These are phyloP conservation scores for Neoaliturus tenellus DNA, from an alignment of 2,888 invertebrate genomes.

Conservation along the genomic window DNA sequence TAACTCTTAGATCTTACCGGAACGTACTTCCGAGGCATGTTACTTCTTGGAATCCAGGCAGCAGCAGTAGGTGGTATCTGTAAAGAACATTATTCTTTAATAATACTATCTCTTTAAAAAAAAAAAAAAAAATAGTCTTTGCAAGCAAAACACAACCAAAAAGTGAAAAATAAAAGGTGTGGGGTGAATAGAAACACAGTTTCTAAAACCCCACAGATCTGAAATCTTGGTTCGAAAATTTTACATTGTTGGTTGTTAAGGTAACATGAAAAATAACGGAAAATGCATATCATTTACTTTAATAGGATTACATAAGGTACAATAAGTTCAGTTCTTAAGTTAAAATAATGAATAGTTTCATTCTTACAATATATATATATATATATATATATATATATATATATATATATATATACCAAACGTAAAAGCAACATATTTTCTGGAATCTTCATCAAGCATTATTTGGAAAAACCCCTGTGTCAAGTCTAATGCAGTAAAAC, in stretches of 20 bases:
- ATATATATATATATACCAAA: too few relatives aligned
- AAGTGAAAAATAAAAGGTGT: not conserved
- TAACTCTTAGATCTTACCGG: conserved; percentile 3
- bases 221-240: conserved; percentile 8
- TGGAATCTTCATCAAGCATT: too few relatives aligned
- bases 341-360: not conserved
- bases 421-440: too few relatives aligned
- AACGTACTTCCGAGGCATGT: conserved; percentile 35
- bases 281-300: not conserved
- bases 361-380: too few relatives aligned
- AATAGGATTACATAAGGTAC: conserved; percentile 32
- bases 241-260: conserved; percentile 17
- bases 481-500: too few relatives aligned
- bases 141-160: conserved; percentile 15
- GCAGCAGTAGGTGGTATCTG: conserved; percentile 28
- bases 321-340: not conserved
- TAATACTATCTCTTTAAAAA: not conserved
- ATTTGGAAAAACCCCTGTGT: too few relatives aligned
- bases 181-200: conserved; percentile 44
- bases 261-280: conserved; percentile 7
- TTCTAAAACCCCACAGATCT: conserved; percentile 39
- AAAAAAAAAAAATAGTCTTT: not conserved
- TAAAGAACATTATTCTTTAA: conserved; percentile 27
- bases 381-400: too few relatives aligned
- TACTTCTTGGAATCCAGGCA: conserved; percentile 9